Percentiles rank a stretch among this genome's conserved stretches.
Conservation (phyloP, 2,888 invertebrate genomes). For the Chorisops tibialis region DNA sequence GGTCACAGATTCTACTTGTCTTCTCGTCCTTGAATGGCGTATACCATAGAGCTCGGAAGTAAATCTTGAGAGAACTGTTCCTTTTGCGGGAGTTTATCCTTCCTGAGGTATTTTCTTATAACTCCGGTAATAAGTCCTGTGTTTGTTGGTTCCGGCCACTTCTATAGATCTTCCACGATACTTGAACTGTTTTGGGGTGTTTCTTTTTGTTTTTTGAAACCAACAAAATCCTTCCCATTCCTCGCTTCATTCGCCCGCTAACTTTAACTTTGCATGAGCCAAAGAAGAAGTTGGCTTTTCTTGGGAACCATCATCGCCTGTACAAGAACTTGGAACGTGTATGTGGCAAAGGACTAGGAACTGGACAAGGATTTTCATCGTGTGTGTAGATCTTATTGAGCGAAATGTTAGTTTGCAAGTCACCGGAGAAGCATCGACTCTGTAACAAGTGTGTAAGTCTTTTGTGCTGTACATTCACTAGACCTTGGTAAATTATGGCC, state of each 20-base stretch:
- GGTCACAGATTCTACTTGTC: not conserved
- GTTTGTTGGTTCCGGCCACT: slow-evolving; percentile 28
- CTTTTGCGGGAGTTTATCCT: slow-evolving; percentile 30
- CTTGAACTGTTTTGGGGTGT: slow-evolving; percentile 29
- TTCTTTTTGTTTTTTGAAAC: slow-evolving; percentile 10
- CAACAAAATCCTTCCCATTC: slow-evolving; percentile 3
- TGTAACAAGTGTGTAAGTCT: slow-evolving; percentile 25
- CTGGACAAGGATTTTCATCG: slow-evolving; percentile 23
- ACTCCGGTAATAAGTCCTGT: slow-evolving; percentile 27
- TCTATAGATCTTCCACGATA: slow-evolving; percentile 34
- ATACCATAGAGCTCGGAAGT: not conserved
- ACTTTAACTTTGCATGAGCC: too few species aligned
- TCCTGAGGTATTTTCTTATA: slow-evolving; percentile 34
- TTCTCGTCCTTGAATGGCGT: too few species aligned
- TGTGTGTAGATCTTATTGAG: slow-evolving; percentile 15
- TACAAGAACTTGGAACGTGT: slow-evolving; percentile 2
- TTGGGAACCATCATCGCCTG: not conserved
- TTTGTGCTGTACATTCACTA: slow-evolving; percentile 32
- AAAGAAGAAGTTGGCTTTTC: too few species aligned
- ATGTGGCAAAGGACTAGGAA: not conserved
- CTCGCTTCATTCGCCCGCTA: not conserved
- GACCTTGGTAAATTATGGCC: slow-evolving; percentile 33
- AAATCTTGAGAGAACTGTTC: slow-evolving; percentile 26
- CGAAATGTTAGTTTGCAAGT: slow-evolving; percentile 23
- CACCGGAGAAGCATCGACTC: not conserved